Evolutionary conservation across 37 sponge, comb jelly and placozoan species (phyloP), one percentile per base, ranked within the genome.

Genomic region (Corticium candelabrum): DNA sequence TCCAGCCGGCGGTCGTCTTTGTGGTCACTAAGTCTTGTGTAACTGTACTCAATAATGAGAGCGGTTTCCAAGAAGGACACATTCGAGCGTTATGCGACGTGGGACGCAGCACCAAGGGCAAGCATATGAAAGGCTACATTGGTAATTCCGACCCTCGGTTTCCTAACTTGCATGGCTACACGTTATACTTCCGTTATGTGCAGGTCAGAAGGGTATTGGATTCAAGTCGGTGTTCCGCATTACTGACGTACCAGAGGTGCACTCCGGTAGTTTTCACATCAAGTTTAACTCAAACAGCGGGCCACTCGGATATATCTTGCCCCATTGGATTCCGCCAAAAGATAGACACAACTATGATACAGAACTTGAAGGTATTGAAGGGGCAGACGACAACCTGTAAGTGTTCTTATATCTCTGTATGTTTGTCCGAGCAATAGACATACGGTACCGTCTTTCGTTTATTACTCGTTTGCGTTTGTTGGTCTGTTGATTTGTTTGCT

Each of bases 141-240:
- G 88, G 62, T 50, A 50, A 50, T 21, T n/a, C n/a, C n/a, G n/a
- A n/a, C n/a, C n/a, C n/a, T n/a, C 62, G 21, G 62, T 27, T 50
- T 27, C 21, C 21, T 21, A 27, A 21, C 62, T 50, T 50, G 62
- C 62, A 21, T 50, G 11, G 62, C 62, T 50, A 27, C 21, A 27
- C 62, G 15, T 50, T 50, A 50, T 11, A 11, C 21, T n/a, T n/a
- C n/a, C n/a, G n/a, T 27, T 50, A 27, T 50, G 15, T 50, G 11
- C 62, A 50, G 62, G 88, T 1, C 88, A 87, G 77, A 87, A 87
- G 36, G 88, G 88, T 5, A 87, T 87, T 76, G 88, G 88, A 2
- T 87, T 87, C 69, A 87, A 87, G 78, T 84, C 84, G 34, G 88
- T 87, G 7, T 87, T 87, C 68, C 84, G 88, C 1, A 41, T 87